These are phyloP conservation scores for Tanaodytes sp. DNA, from an alignment of 2,888 invertebrate species.

Conservation along the genomic window DNA sequence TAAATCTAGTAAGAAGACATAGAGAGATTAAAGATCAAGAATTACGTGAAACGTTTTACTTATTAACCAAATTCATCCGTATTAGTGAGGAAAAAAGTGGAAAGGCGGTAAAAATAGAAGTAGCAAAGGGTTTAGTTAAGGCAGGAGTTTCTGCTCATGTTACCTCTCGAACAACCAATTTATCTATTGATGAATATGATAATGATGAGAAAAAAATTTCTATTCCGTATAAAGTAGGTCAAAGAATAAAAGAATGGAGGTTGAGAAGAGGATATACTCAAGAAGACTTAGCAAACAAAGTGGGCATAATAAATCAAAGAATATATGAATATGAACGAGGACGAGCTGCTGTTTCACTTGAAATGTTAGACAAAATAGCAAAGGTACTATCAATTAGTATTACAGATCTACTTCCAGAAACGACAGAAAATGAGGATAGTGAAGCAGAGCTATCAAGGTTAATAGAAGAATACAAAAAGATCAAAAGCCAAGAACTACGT, in stretches of 20 bases:
- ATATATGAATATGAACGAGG: slow-evolving; percentile 23
- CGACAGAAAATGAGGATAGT: neutral
- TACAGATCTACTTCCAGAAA: neutral
- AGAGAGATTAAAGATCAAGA: slow-evolving; percentile 21
- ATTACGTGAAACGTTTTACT: slow-evolving; percentile 6
- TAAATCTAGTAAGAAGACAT: slow-evolving; percentile 14
- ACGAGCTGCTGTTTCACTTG: slow-evolving; percentile 2
- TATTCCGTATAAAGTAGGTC: neutral
- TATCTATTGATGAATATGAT: slow-evolving; percentile 1
- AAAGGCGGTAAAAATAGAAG: slow-evolving; percentile 18
- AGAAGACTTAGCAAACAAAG: slow-evolving; percentile 20
- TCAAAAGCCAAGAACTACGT: slow-evolving; percentile 12
- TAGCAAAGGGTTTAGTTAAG: slow-evolving; percentile 25
- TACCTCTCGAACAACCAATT: neutral
- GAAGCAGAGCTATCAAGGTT: slow-evolving; percentile 10
- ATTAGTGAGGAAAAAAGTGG: slow-evolving; percentile 9
- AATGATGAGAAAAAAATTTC: neutral
- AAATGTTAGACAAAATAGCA: slow-evolving; percentile 22
- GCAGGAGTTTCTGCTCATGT: slow-evolving; percentile 15
- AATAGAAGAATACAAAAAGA: slow-evolving; percentile 11
- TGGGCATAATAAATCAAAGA: slow-evolving; percentile 4
- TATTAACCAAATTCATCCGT: slow-evolving; percentile 25
- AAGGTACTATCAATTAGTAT: slow-evolving; percentile 14
- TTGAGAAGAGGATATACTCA: slow-evolving; percentile 8
- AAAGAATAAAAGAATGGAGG: slow-evolving; percentile 15